These are phyloP conservation scores for Proterorhinus semilunaris DNA, from an alignment of 2,113 vertebrate species.

Conservation along the genomic window DNA sequence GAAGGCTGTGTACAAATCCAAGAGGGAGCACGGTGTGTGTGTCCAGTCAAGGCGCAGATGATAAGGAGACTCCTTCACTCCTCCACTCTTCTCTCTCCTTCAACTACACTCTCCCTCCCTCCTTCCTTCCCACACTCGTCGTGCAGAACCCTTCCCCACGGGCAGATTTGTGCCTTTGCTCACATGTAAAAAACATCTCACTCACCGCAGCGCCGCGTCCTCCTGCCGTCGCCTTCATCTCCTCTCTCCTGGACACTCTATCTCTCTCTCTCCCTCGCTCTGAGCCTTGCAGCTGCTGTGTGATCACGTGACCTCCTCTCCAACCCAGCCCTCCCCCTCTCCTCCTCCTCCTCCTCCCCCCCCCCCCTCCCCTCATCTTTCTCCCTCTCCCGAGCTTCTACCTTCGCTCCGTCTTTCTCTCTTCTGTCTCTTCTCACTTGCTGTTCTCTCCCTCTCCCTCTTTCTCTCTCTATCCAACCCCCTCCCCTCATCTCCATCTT, in stretches of 20 bases:
- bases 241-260: slow-evolving; percentile 47
- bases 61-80: slow-evolving; percentile 59
- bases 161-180: neutral
- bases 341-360: slow-evolving; percentile 15
- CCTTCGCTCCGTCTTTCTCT: slow-evolving; percentile 43
- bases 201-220: slow-evolving; percentile 68
- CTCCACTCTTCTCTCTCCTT: slow-evolving; percentile 21
- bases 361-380: slow-evolving; percentile 46
- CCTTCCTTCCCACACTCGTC: slow-evolving; percentile 40
- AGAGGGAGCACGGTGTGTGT: slow-evolving; percentile 37
- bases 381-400: slow-evolving; percentile 14
- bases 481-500: no score
- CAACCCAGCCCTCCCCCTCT: slow-evolving; percentile 42
- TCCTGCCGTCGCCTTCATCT: slow-evolving; percentile 59
- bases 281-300: slow-evolving; percentile 72
- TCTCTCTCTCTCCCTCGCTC: slow-evolving; percentile 64
- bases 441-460: neutral
- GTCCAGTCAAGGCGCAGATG: slow-evolving; percentile 70
- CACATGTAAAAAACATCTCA: slow-evolving; percentile 53
- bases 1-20: slow-evolving; percentile 9
- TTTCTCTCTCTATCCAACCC: neutral
- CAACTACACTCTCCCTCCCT: slow-evolving; percentile 6
- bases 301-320: slow-evolving; percentile 60
- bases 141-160: neutral
- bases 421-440: slow-evolving; percentile 3